These are phyloP conservation scores for Minunthozetes semirufus DNA, from an alignment of 2,888 invertebrate genomes.

Conservation along the genomic window DNA sequence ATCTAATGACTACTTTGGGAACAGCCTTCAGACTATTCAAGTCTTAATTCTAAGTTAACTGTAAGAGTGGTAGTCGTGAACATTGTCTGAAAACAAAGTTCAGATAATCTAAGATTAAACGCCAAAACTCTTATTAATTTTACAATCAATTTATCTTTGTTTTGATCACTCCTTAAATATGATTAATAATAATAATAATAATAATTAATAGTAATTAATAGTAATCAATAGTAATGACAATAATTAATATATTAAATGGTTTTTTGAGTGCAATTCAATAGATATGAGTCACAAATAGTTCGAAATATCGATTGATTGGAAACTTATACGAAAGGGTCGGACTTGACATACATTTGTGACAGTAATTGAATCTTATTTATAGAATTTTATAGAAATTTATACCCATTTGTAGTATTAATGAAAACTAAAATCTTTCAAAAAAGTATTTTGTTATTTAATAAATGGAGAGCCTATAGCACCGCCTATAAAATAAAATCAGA, in stretches of 20 bases:
- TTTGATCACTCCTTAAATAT: not conserved
- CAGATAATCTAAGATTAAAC: not conserved
- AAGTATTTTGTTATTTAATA: not conserved
- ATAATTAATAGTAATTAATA: no score
- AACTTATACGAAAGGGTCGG: not conserved
- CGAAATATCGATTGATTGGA: not conserved
- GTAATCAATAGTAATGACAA: not conserved
- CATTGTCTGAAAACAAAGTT: not conserved
- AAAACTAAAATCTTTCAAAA: not conserved
- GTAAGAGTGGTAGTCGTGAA: not conserved
- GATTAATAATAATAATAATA: not conserved
- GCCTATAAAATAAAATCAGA: not conserved
- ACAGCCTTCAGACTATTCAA: no score
- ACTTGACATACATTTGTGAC: slow-evolving; percentile 19
- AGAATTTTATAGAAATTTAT: not conserved
- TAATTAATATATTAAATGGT: not conserved
- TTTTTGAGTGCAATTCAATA: not conserved
- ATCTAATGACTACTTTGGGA: no score
- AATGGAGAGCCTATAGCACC: not conserved
- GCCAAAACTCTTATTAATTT: not conserved
- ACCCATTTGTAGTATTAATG: not conserved
- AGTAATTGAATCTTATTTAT: not conserved
- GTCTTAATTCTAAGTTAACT: no score
- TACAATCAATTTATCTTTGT: not conserved
- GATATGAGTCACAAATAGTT: not conserved